These are phyloP conservation scores for Periphyllus acericola DNA, from an alignment of 2,888 invertebrate genomes.

Conservation along the genomic window DNA sequence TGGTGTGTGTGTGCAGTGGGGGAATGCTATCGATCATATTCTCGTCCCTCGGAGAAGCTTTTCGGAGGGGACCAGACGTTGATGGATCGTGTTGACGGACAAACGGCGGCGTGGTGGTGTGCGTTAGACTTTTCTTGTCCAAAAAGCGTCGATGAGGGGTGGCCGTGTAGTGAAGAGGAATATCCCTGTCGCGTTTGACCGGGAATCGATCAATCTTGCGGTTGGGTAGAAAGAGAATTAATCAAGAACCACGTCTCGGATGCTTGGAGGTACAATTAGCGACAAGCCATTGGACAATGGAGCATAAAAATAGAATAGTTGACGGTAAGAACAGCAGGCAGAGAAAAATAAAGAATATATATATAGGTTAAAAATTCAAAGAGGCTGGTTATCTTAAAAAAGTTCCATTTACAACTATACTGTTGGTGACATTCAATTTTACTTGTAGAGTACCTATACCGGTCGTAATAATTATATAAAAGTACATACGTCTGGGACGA, in stretches of 20 bases:
- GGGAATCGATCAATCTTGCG: constrained; percentile 61
- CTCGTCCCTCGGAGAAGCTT: constrained; percentile 41
- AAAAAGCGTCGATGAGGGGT: not conserved
- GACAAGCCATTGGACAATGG: constrained; percentile 11
- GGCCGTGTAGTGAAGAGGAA: not conserved
- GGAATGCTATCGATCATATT: constrained; percentile 58
- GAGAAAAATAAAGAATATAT: not conserved
- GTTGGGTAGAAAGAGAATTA: constrained; percentile 48
- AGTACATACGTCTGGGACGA: not conserved
- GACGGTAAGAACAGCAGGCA: not conserved
- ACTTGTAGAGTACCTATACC: not conserved
- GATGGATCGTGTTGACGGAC: constrained; percentile 62
- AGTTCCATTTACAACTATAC: not conserved
- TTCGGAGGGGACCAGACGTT: constrained; percentile 46
- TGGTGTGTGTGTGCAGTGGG: not conserved
- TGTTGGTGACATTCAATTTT: constrained; percentile 2
- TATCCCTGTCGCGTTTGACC: constrained; percentile 48
- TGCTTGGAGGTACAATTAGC: constrained; percentile 33
- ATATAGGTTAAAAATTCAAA: constrained; percentile 3
- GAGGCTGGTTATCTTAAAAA: not conserved
- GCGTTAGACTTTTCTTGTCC: constrained; percentile 58
- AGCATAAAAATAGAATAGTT: constrained; percentile 27
- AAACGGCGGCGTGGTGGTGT: constrained; percentile 19
- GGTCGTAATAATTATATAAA: not conserved
- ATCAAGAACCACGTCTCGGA: constrained; percentile 28